phyloP scores from a whole-genome alignment of 2,797 vertebrate genomes.

The Alauda arvensis region DNA sequence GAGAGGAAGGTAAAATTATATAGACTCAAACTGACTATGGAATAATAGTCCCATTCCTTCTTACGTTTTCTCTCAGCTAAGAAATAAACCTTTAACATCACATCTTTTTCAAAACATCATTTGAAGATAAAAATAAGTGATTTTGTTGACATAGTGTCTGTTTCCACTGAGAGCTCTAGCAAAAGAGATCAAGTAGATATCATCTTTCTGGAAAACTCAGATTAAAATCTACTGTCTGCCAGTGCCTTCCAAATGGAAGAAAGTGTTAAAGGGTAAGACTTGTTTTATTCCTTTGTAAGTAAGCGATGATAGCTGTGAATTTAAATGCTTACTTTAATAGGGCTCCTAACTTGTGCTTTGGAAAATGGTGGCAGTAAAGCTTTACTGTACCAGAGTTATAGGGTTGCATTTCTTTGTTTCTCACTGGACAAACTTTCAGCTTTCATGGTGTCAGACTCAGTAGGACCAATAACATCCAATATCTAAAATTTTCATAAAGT shows the following conservation, averaged over 20 bases:
- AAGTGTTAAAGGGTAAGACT: background rate
- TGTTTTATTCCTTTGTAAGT: background rate
- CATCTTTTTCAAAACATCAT: background rate
- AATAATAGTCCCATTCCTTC: background rate
- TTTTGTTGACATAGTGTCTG: background rate
- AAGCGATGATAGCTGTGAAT: background rate
- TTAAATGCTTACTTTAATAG: conserved; percentile 1
- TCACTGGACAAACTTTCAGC: background rate
- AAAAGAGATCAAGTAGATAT: background rate
- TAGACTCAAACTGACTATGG: background rate
- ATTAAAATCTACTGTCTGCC: background rate
- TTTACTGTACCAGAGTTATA: background rate
- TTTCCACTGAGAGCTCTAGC: background rate
- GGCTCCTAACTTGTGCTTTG: background rate
- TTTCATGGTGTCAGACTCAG: background rate
- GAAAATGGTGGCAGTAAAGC: background rate
- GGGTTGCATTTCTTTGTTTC: background rate
- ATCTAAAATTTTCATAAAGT: background rate
- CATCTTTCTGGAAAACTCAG: background rate
- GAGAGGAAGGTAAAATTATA: background rate
- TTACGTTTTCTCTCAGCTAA: background rate
- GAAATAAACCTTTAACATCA: conserved; percentile 15
- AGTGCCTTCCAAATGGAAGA: background rate
- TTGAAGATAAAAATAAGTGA: background rate
- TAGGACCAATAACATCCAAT: background rate